Evolutionary conservation across 2,888 invertebrate genomes (phyloP).

Genomic region (Conops quadrifasciatus): DNA sequence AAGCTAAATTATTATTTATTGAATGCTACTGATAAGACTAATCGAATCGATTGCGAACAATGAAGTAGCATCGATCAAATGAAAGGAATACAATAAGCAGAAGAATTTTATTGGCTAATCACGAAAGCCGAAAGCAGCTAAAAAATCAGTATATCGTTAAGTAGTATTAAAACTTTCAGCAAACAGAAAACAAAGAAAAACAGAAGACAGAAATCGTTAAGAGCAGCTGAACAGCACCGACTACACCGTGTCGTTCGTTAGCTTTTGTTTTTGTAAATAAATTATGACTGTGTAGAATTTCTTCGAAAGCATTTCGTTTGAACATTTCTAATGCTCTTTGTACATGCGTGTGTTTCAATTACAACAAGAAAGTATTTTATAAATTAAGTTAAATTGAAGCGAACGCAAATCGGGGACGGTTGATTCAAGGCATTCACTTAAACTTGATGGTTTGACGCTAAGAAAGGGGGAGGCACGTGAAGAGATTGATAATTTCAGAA

Average conservation of each 20-base stretch:
- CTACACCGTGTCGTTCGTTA: constrained; percentile 11
- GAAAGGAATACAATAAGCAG: neutral
- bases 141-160: constrained; percentile 14
- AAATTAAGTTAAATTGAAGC: constrained; percentile 9
- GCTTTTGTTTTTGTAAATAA: neutral
- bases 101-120: neutral
- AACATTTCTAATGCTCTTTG: neutral
- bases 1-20: neutral
- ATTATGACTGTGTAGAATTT: neutral
- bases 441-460: neutral
- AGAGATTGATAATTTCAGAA: neutral
- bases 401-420: neutral
- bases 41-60: too few species aligned
- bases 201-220: neutral
- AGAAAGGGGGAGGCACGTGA: neutral
- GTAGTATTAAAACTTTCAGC: constrained; percentile 19
- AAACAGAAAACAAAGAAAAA: constrained; percentile 6
- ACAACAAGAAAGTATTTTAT: constrained; percentile 18
- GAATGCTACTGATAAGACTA: neutral
- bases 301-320: constrained; percentile 4
- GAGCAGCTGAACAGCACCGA: neutral
- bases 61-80: too few species aligned
- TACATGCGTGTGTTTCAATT: neutral
- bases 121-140: constrained; percentile 6
- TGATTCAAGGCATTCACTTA: neutral